Percentiles rank a stretch among this genome's conserved stretches.
phyloP scores from a whole-genome alignment of 2,888 invertebrate species.

The Apamea crenata region DNA sequence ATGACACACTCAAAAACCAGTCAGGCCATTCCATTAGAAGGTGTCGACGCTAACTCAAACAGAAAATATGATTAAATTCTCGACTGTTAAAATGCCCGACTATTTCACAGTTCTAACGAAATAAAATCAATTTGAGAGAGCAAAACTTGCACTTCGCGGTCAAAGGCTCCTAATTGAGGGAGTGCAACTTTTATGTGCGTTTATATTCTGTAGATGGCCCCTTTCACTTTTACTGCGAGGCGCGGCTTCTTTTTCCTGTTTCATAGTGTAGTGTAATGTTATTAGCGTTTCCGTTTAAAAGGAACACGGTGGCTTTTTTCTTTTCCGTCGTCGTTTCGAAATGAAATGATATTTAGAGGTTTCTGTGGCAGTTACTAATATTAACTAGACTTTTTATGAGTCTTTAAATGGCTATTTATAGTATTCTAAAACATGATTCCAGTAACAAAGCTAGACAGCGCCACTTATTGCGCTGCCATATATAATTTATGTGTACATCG shows the following conservation, averaged over 20 bases:
- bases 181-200: slow-evolving; percentile 37
- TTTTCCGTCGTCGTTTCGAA: background rate
- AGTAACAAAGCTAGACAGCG: background rate
- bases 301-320: background rate
- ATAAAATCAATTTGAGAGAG: slow-evolving; percentile 18
- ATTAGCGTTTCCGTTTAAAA: slow-evolving; percentile 24
- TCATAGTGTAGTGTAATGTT: slow-evolving; percentile 8
- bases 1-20: background rate
- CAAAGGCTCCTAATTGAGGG: slow-evolving; percentile 38
- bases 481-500: background rate
- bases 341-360: background rate
- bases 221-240: background rate
- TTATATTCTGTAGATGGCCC: background rate
- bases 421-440: background rate
- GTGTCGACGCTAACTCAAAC: too few species aligned
- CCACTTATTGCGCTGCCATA: background rate
- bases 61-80: background rate
- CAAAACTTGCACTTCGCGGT: slow-evolving; percentile 25
- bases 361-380: background rate
- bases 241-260: slow-evolving; percentile 6
- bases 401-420: background rate
- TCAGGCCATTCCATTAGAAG: background rate
- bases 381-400: background rate
- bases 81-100: background rate
- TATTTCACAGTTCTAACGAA: background rate